phyloP scores from a whole-genome alignment of 2,797 vertebrate species.

The Antennarius maculatus region DNA sequence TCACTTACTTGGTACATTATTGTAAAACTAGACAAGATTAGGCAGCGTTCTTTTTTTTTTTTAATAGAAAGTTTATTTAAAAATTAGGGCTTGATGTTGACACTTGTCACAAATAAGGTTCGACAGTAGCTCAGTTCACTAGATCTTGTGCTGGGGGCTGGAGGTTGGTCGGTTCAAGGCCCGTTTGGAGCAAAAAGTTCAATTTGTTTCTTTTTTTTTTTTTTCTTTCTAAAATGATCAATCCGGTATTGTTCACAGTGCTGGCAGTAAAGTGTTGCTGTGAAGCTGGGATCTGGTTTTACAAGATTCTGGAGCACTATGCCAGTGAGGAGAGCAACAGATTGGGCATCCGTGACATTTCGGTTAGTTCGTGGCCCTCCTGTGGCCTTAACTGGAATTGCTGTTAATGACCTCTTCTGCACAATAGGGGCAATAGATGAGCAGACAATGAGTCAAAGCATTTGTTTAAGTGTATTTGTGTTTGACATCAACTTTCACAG shows the following conservation, averaged over 20 bases:
- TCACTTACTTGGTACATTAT: background rate
- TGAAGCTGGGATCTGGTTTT: slow-evolving; percentile 85
- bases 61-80: background rate
- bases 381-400: slow-evolving; percentile 42
- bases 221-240: background rate
- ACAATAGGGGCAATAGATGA: background rate
- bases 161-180: too few relatives aligned
- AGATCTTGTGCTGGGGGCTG: too few relatives aligned
- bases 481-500: background rate
- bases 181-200: too few relatives aligned
- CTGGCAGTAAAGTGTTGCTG: slow-evolving; percentile 82
- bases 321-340: slow-evolving; percentile 83
- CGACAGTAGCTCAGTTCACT: too few relatives aligned
- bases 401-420: background rate
- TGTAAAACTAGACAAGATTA: background rate
- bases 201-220: too few relatives aligned
- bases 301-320: slow-evolving; percentile 87
- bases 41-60: background rate
- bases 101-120: background rate
- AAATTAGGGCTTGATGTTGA: slow-evolving; percentile 1
- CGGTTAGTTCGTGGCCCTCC: slow-evolving; percentile 81
- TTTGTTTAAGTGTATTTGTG: background rate
- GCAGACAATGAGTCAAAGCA: background rate
- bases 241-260: slow-evolving; percentile 74
- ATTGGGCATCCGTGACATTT: slow-evolving; percentile 80